Evolutionary conservation across 1,140 invertebrate species (phyloP).

Genomic region (Trichomalopsis sarcophagae): DNA sequence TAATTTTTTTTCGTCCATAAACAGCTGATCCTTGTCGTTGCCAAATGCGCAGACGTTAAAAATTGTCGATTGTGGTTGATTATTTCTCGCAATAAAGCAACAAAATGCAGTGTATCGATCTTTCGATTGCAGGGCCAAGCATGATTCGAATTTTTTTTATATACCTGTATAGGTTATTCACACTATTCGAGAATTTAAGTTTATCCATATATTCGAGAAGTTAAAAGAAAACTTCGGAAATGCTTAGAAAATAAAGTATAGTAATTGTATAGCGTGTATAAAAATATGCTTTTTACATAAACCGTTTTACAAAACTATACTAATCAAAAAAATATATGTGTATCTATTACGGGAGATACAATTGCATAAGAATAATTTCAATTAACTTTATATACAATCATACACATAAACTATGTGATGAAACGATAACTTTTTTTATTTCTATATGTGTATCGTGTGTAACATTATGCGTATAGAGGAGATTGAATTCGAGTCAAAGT

Average conservation of each 20-base stretch:
- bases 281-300: conserved; percentile 23
- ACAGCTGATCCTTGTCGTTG: background rate
- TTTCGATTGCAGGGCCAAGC: background rate
- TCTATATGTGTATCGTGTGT: background rate
- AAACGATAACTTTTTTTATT: conserved; percentile 25
- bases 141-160: background rate
- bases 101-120: background rate
- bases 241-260: conserved; percentile 15
- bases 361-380: conserved; percentile 8
- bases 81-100: conserved; percentile 2
- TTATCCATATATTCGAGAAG: background rate
- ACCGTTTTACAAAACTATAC: conserved; percentile 8
- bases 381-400: conserved; percentile 18
- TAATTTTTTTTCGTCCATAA: background rate
- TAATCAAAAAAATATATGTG: background rate
- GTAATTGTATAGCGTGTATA: background rate
- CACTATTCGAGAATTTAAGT: background rate
- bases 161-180: background rate
- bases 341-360: background rate
- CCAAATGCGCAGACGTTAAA: background rate
- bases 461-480: too few relatives aligned
- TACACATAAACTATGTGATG: conserved; percentile 4
- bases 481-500: too few relatives aligned
- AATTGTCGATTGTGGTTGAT: background rate
- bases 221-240: background rate